Conservation (phyloP, 2,113 vertebrate species). For the Podocnemis expansa region DNA sequence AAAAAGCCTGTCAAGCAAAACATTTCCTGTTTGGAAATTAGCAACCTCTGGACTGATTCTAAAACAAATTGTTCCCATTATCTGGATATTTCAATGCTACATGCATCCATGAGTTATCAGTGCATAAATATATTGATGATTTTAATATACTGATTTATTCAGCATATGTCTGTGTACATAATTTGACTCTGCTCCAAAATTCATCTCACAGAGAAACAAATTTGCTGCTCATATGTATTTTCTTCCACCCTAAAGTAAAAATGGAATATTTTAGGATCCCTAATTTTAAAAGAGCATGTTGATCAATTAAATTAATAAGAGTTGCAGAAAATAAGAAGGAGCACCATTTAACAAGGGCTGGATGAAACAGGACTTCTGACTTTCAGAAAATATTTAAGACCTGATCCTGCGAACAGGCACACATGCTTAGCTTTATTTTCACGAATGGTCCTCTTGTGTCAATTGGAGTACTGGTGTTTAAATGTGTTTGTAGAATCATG, state of each 20-base stretch:
- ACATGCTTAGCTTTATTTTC: not conserved
- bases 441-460: constrained; percentile 25
- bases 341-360: constrained; percentile 3
- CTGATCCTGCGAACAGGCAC: not conserved
- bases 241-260: constrained; percentile 10
- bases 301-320: constrained; percentile 62
- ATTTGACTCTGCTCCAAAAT: not conserved
- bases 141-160: not conserved
- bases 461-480: not conserved
- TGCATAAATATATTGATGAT: constrained; percentile 1
- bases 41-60: constrained; percentile 70
- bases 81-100: constrained; percentile 5
- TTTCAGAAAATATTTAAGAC: not conserved
- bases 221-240: constrained; percentile 33
- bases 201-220: constrained; percentile 29
- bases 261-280: constrained; percentile 38
- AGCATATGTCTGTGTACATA: not conserved
- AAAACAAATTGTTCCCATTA: constrained; percentile 71
- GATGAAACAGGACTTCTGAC: not conserved
- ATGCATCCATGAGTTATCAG: constrained; percentile 32
- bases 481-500: constrained; percentile 12
- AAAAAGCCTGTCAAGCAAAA: constrained; percentile 73
- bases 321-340: not conserved
- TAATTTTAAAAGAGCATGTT: constrained; percentile 59
- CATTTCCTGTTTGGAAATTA: constrained; percentile 76